Evolutionary conservation across 2,888 invertebrate genomes (phyloP).

Genomic region (Catocala sponsa): DNA sequence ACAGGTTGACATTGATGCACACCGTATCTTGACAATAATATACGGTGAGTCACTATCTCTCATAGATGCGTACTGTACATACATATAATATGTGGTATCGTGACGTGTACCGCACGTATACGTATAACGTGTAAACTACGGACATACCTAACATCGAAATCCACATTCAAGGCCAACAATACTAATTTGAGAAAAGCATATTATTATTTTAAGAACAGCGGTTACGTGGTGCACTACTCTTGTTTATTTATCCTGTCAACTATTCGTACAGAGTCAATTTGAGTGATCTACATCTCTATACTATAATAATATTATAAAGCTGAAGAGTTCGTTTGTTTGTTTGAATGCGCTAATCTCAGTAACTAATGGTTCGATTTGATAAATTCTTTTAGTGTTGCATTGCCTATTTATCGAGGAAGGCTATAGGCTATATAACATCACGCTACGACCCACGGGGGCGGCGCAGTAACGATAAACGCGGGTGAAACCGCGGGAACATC

Average conservation of each 20-base stretch:
- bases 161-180: slow-evolving; percentile 44
- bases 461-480: too few species aligned
- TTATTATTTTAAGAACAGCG: slow-evolving; percentile 51
- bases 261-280: slow-evolving; percentile 46
- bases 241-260: slow-evolving; percentile 46
- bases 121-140: slow-evolving; percentile 25
- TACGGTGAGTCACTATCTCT: slow-evolving; percentile 52
- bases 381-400: too few species aligned
- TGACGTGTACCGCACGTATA: slow-evolving; percentile 22
- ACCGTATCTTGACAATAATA: slow-evolving; percentile 50
- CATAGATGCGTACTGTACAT: slow-evolving; percentile 12
- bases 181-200: slow-evolving; percentile 46
- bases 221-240: slow-evolving; percentile 38
- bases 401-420: too few species aligned
- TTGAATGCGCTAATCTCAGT: too few species aligned
- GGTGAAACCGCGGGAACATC: too few species aligned
- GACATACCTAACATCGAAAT: slow-evolving; percentile 37
- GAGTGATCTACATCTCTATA: slow-evolving; percentile 61
- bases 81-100: neutral
- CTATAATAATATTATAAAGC: too few species aligned
- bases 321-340: too few species aligned
- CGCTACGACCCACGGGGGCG: too few species aligned
- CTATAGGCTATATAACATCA: too few species aligned
- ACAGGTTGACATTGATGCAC: slow-evolving; percentile 67
- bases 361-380: too few species aligned